phyloP scores from a whole-genome alignment of 1,140 invertebrate genomes.

The Probaryconus sp. region DNA sequence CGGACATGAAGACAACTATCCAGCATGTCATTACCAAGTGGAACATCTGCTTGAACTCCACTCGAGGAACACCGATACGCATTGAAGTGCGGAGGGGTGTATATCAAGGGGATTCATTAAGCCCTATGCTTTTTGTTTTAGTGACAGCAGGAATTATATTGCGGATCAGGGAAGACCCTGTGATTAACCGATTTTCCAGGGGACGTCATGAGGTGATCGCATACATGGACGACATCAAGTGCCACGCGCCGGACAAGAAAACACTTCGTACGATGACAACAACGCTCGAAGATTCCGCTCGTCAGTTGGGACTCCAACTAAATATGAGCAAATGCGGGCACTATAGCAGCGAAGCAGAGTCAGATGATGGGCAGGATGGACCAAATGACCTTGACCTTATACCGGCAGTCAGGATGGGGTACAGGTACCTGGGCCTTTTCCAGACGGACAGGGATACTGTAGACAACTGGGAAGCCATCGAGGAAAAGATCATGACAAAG shows the following conservation, averaged over 20 bases:
- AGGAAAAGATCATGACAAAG: constrained; percentile 30
- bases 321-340: too few species aligned
- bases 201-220: constrained; percentile 50
- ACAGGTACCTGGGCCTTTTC: constrained; percentile 51
- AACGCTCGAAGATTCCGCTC: constrained; percentile 17
- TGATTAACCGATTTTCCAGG: constrained; percentile 24
- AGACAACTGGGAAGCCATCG: constrained; percentile 6
- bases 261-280: constrained; percentile 32
- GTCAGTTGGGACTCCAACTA: too few species aligned
- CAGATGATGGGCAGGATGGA: constrained; percentile 10
- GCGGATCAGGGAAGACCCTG: constrained; percentile 22
- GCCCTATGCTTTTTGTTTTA: constrained; percentile 60
- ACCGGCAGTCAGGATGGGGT: constrained; percentile 36
- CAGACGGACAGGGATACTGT: constrained; percentile 43
- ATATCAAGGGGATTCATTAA: constrained; percentile 55
- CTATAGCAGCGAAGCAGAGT: constrained; percentile 26
- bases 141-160: constrained; percentile 45
- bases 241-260: constrained; percentile 36
- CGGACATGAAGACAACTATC: constrained; percentile 26
- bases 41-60: constrained; percentile 35
- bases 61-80: constrained; percentile 24
- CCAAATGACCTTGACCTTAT: constrained; percentile 35
- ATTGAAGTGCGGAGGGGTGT: constrained; percentile 54
- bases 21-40: constrained; percentile 43
- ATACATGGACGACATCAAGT: constrained; percentile 64